Base-by-base conservation (phyloP, 2,888 invertebrate species). In the Amiota mariae region DNA sequence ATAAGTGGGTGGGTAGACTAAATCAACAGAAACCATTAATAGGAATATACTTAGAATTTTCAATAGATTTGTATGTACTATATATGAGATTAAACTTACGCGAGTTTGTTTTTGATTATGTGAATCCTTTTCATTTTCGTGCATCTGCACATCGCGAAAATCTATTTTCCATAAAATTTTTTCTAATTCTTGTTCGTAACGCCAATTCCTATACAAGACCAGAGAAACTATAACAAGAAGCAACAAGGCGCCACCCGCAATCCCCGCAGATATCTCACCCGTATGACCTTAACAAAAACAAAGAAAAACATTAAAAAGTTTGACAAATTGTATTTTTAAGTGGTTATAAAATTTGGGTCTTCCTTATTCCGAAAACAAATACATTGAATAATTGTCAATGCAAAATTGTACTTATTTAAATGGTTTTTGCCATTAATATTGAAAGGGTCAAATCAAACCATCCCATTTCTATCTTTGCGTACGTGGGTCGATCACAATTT, bases 151-250 rank as follows among this genome's bases (percentile, higher is more conserved):
- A 84, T 98, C 97, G 76, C 94, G 93, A 90, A 94, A 97, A 90
- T 98, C 97, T 74, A 98, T 95, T 91, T 97, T 97, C 98, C 98
- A 98, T 56, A 98, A 92, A 56, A 98, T 91, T 72, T 96, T 97
- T 88, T 97, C 97, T 78, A 98, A 91, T 86, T 97, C 97, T 86
- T 97, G 97, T 87, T 98, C 97, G 89, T 98, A 97, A 56, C 94
- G 93, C 97, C 97, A 97, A 89, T 97, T 97, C 75, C 97, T 93
- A 90, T 95, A 96, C 12, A 96, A 91, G 0, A 96, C 93, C 73
- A 96, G 90, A 0, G 93, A 93, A n/a, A 95, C 93, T 3, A 96
- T 91, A 0, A 93, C 91, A 54, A 96, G 89, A 8, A 96, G 90
- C 0, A 96, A 90, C 13, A 95, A 88, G 4, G 95, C 92, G 2